These are phyloP conservation scores for Taphrorychus bicolor DNA, from an alignment of 2,888 invertebrate species.

Conservation along the genomic window DNA sequence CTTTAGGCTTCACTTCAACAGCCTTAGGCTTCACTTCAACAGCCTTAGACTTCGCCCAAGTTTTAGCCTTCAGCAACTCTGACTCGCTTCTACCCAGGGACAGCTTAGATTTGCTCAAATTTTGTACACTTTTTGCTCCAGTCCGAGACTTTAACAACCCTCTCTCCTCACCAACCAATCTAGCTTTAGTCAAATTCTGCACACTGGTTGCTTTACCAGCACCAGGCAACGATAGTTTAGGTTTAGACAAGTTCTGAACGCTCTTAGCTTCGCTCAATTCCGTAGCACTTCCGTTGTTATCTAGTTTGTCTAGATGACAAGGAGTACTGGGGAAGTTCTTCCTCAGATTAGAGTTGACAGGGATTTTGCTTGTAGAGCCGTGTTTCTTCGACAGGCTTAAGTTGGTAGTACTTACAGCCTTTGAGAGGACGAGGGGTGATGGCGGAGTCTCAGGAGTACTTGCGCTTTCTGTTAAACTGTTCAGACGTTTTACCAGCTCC, in stretches of 20 bases:
- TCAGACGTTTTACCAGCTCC: conserved; percentile 52
- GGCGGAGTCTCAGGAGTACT: conserved; percentile 3
- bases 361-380: conserved; percentile 52
- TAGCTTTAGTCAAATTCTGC: conserved; percentile 43
- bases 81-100: conserved; percentile 28
- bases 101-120: not conserved
- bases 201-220: conserved; percentile 42
- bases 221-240: conserved; percentile 15
- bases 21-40: conserved; percentile 25
- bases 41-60: conserved; percentile 34
- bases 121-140: not conserved
- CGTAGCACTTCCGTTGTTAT: conserved; percentile 44
- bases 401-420: conserved; percentile 52
- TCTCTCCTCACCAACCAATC: conserved; percentile 17
- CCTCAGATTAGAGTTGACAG: conserved; percentile 53
- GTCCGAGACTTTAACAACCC: conserved; percentile 2
- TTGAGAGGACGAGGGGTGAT: conserved; percentile 44
- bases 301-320: conserved; percentile 56
- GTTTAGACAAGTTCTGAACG: conserved; percentile 43
- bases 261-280: conserved; percentile 44
- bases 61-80: conserved; percentile 30
- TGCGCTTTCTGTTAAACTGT: conserved; percentile 46
- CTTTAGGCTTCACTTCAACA: conserved; percentile 7
- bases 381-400: conserved; percentile 47
- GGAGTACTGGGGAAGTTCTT: conserved; percentile 59